Conservation (phyloP, 35 echinoderm and acorn worm species). For the Acanthaster planci region DNA sequence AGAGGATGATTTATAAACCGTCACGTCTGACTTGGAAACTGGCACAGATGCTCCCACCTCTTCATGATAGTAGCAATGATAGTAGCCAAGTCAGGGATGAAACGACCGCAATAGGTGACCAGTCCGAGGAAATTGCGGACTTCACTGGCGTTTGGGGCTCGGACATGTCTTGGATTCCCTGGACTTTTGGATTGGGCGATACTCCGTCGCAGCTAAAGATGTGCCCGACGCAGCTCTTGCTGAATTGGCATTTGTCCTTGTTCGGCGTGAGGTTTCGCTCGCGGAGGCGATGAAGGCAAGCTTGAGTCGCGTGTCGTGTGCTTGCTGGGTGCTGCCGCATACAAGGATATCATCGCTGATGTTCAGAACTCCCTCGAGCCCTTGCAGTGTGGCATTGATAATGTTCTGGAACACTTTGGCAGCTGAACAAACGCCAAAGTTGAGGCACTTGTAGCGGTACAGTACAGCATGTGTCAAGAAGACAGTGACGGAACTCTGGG, state of each 20-base stretch:
- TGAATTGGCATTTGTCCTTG: slow-evolving; percentile 43
- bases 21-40: no score
- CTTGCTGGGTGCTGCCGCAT: slow-evolving; percentile 16
- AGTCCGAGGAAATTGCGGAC: no score
- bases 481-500: slow-evolving; percentile 54
- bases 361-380: slow-evolving; percentile 43
- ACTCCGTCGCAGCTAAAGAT: slow-evolving; percentile 49
- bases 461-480: slow-evolving; percentile 70
- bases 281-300: slow-evolving; percentile 29
- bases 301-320: slow-evolving; percentile 24
- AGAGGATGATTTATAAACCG: no score
- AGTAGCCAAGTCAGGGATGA: no score
- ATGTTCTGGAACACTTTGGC: slow-evolving; percentile 75
- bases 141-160: no score
- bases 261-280: slow-evolving; percentile 69
- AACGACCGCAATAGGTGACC: no score
- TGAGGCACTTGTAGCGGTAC: slow-evolving; percentile 60
- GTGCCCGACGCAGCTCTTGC: slow-evolving; percentile 60
- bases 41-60: no score
- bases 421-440: slow-evolving; percentile 69
- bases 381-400: slow-evolving; percentile 56
- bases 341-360: no score
- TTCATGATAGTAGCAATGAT: no score
- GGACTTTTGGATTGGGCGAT: slow-evolving; percentile 53
- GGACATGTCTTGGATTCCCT: background rate